Evolutionary conservation across 1,140 invertebrate genomes (phyloP).

Genomic region (Trichonephila inaurata): DNA sequence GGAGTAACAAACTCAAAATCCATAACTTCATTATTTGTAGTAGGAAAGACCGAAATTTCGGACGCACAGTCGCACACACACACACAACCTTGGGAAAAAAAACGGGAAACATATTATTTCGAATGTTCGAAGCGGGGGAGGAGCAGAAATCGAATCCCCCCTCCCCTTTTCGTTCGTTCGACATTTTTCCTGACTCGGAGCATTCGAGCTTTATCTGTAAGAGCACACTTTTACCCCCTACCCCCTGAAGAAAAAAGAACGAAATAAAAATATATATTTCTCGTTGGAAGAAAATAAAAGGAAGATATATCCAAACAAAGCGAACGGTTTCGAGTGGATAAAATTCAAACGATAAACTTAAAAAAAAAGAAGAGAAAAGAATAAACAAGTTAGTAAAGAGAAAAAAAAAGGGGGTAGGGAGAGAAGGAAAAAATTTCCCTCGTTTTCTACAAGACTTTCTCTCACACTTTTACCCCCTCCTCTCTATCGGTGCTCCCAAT

Average conservation of each 20-base stretch:
- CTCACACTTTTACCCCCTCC: background rate
- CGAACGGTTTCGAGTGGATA: slow-evolving; percentile 52
- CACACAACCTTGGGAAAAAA: background rate
- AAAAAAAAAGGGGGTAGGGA: background rate
- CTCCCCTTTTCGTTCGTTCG: background rate
- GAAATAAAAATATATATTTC: background rate
- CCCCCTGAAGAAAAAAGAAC: background rate
- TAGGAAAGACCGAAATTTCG: slow-evolving; percentile 1
- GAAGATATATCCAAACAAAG: slow-evolving; percentile 46
- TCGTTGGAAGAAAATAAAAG: background rate
- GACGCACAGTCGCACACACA: slow-evolving; percentile 13
- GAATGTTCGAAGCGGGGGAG: slow-evolving; percentile 19
- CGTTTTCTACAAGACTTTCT: background rate
- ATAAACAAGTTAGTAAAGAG: slow-evolving; percentile 4
- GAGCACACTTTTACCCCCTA: background rate
- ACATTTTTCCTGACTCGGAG: slow-evolving; percentile 26
- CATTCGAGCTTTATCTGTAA: slow-evolving; percentile 17
- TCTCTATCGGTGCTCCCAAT: slow-evolving; percentile 4
- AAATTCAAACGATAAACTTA: slow-evolving; percentile 64
- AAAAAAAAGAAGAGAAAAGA: background rate
- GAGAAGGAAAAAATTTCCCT: background rate
- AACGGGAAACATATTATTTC: slow-evolving; percentile 21
- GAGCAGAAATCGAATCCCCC: slow-evolving; percentile 28
- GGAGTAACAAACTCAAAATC: slow-evolving; percentile 19
- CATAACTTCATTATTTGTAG: slow-evolving; percentile 49